Evolutionary conservation across 1,140 invertebrate species (phyloP).

Genomic region (Drosophila bocki): DNA sequence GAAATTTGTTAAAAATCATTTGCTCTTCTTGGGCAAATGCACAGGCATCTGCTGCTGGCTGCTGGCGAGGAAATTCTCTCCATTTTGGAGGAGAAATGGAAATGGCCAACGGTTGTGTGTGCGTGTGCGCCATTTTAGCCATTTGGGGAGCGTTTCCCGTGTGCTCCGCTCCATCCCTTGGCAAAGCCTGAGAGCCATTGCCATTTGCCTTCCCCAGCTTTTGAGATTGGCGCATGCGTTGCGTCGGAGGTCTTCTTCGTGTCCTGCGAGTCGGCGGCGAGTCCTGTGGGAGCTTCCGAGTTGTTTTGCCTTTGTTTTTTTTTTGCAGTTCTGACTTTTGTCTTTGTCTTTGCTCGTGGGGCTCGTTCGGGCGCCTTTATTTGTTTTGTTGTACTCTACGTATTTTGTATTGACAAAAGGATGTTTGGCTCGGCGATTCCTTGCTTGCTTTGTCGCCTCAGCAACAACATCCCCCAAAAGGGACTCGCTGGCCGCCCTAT

Average conservation of each 20-base stretch:
- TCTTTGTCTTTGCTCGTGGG: constrained; percentile 70
- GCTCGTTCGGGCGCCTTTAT: constrained; percentile 39
- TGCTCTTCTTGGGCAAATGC: constrained; percentile 59
- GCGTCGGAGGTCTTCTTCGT: constrained; percentile 4
- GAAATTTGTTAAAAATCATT: constrained; percentile 84
- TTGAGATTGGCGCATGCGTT: constrained; percentile 49
- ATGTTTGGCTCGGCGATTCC: constrained; percentile 79
- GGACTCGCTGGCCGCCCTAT: constrained; percentile 46
- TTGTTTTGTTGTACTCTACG: constrained; percentile 64
- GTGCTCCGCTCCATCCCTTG: constrained; percentile 29
- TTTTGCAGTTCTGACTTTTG: constrained; percentile 80
- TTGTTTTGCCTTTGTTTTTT: constrained; percentile 59
- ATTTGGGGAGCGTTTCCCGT: constrained; percentile 35
- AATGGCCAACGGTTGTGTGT: constrained; percentile 34
- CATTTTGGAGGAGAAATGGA: constrained; percentile 74
- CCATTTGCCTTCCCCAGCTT: constrained; percentile 45
- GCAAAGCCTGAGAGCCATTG: constrained; percentile 28
- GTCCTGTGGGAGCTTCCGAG: constrained; percentile 40
- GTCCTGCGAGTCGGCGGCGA: constrained; percentile 9
- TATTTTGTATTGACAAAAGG: constrained; percentile 82
- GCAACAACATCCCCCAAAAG: constrained; percentile 54
- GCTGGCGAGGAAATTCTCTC: constrained; percentile 73
- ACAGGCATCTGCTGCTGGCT: constrained; percentile 39
- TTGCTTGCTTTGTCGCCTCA: constrained; percentile 69
- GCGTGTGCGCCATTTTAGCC: constrained; percentile 49